Percentiles rank a stretch among this genome's conserved stretches.
These are phyloP conservation scores for Perithous albicinctus DNA, from an alignment of 2,888 invertebrate genomes.

Conservation along the genomic window DNA sequence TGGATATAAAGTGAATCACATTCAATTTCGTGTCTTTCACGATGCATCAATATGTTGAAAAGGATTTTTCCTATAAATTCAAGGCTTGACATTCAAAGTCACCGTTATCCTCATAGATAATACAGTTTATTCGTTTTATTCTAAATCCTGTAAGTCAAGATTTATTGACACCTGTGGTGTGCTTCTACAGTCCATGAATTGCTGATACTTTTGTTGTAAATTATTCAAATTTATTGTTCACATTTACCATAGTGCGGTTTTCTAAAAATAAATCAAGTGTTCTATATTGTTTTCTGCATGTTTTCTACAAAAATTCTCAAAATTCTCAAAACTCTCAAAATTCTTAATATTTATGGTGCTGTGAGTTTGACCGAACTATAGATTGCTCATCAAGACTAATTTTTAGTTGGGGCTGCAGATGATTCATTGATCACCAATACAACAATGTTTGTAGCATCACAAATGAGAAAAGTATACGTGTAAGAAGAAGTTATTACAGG, in stretches of 20 bases:
- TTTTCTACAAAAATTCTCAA: too few species aligned
- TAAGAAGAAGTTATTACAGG: conserved; percentile 8
- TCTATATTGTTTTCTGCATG: neutral
- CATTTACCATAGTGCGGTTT: neutral
- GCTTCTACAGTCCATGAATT: too few species aligned
- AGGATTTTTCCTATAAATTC: neutral
- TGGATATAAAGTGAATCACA: neutral
- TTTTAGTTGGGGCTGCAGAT: too few species aligned
- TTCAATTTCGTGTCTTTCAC: neutral
- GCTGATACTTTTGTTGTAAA: too few species aligned
- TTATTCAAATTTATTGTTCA: neutral
- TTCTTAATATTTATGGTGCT: too few species aligned
- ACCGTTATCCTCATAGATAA: neutral
- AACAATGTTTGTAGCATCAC: neutral
- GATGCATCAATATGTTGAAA: neutral
- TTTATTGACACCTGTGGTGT: too few species aligned
- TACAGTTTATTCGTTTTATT: neutral
- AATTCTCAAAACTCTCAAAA: too few species aligned
- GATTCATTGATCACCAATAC: neutral
- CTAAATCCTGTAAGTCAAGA: neutral
- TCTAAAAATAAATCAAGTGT: neutral
- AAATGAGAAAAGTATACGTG: neutral
- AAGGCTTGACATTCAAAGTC: neutral
- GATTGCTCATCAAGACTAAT: too few species aligned
- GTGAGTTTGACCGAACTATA: too few species aligned